phyloP scores from a whole-genome alignment of 1,140 invertebrate species.

The Macrocentrus cingulum region DNA sequence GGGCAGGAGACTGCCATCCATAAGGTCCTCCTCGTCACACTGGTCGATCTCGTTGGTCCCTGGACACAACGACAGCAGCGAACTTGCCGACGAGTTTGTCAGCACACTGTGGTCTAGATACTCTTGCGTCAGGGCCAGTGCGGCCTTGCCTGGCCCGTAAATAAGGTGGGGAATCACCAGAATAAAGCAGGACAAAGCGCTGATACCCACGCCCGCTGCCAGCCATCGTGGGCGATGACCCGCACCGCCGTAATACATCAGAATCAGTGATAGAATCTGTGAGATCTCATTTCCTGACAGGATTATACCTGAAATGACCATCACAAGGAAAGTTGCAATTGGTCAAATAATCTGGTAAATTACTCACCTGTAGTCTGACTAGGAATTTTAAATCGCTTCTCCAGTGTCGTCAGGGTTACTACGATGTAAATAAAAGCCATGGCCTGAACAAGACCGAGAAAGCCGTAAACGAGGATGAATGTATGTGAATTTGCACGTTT shows the following conservation, averaged over 20 bases:
- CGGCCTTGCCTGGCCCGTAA: constrained; percentile 66
- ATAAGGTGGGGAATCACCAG: constrained; percentile 69
- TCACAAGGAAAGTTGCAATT: no score
- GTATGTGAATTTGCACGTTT: constrained; percentile 63
- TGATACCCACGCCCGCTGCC: constrained; percentile 65
- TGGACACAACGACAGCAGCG: constrained; percentile 40
- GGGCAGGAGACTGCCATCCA: constrained; percentile 58
- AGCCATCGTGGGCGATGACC: constrained; percentile 68
- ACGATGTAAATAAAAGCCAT: constrained; percentile 73
- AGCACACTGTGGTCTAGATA: constrained; percentile 48
- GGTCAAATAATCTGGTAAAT: no score
- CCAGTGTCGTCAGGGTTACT: constrained; percentile 69
- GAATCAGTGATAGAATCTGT: constrained; percentile 64
- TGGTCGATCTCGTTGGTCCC: constrained; percentile 37
- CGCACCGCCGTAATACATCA: constrained; percentile 65
- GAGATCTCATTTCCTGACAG: constrained; percentile 73
- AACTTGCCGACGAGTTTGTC: constrained; percentile 36
- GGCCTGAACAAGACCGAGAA: constrained; percentile 70
- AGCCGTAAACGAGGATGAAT: constrained; percentile 67
- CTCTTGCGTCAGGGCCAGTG: constrained; percentile 54
- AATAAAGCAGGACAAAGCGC: constrained; percentile 67
- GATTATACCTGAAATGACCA: constrained; percentile 62
- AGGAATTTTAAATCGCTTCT: constrained; percentile 72
- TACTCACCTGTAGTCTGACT: constrained; percentile 71
- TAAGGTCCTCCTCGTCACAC: constrained; percentile 55